Evolutionary conservation across 2,888 invertebrate species (phyloP).

Genomic region (Leptinotarsa juncta): DNA sequence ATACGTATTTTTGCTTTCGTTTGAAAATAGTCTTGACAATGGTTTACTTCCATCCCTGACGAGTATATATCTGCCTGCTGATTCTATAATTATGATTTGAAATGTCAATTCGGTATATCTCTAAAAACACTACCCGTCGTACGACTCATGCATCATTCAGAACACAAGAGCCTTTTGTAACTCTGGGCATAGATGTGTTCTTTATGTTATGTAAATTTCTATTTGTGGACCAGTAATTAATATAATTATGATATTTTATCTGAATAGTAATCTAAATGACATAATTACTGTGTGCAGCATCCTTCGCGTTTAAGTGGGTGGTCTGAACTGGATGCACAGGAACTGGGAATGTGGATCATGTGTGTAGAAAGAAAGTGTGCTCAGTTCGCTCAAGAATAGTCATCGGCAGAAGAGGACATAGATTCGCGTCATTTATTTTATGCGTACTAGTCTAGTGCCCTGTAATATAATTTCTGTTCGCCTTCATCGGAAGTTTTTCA

Average conservation of each 20-base stretch:
- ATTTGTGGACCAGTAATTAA: slow-evolving; percentile 46
- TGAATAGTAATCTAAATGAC: slow-evolving; percentile 56
- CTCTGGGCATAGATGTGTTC: slow-evolving; percentile 34
- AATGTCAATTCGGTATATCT: neutral
- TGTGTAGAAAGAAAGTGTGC: slow-evolving; percentile 18
- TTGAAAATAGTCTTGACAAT: no score
- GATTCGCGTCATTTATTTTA: neutral
- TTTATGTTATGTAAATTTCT: slow-evolving; percentile 50
- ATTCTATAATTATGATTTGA: neutral
- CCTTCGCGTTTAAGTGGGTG: slow-evolving; percentile 47
- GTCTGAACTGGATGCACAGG: slow-evolving; percentile 33
- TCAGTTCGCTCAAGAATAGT: neutral
- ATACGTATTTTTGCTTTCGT: no score
- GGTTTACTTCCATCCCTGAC: no score
- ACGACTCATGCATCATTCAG: slow-evolving; percentile 7
- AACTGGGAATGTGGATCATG: neutral
- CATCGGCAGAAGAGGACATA: neutral
- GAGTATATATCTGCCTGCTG: neutral
- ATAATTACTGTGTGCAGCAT: slow-evolving; percentile 52
- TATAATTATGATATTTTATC: slow-evolving; percentile 53
- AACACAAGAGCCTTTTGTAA: slow-evolving; percentile 33
- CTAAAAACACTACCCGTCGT: neutral
- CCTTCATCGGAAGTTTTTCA: no score
- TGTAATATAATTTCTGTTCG: neutral
- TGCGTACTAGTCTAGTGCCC: neutral